Conservation (phyloP, 2,113 vertebrate species). For the Planiliza haematocheilus region DNA sequence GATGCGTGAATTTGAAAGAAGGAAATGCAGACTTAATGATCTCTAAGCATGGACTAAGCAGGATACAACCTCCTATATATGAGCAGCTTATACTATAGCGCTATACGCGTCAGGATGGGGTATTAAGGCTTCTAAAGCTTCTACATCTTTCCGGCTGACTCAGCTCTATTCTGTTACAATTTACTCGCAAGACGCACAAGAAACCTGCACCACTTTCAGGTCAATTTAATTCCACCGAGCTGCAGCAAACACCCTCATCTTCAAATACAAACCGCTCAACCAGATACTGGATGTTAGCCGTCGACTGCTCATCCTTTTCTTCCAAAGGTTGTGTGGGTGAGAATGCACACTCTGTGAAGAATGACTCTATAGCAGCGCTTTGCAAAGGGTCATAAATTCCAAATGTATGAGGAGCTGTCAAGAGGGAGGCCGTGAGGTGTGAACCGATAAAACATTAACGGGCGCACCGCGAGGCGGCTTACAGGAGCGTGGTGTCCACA, state of each 20-base stretch:
- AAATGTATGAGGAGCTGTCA: constrained; percentile 58
- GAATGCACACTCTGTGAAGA: constrained; percentile 24
- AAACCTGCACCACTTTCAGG: constrained; percentile 13
- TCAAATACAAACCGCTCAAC: constrained; percentile 46
- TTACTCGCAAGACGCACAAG: constrained; percentile 5
- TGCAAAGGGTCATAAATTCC: constrained; percentile 57
- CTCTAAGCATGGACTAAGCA: not conserved
- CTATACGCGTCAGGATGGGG: not conserved
- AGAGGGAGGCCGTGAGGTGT: constrained; percentile 34
- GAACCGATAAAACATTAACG: constrained; percentile 62
- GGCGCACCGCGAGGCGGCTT: constrained; percentile 17
- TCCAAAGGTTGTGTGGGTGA: constrained; percentile 13
- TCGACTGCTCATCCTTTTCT: constrained; percentile 9
- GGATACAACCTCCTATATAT: constrained; percentile 10
- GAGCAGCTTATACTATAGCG: constrained; percentile 13
- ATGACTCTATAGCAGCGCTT: constrained; percentile 27
- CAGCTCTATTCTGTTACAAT: constrained; percentile 13
- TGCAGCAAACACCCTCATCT: constrained; percentile 15
- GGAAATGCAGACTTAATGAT: constrained; percentile 20
- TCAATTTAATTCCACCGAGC: constrained; percentile 26
- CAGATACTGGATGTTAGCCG: constrained; percentile 13
- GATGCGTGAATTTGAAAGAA: constrained; percentile 41
- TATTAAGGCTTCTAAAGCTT: constrained; percentile 22
- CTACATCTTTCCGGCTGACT: constrained; percentile 16
- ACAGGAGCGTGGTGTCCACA: constrained; percentile 15